Evolutionary conservation across 2,113 vertebrate species (phyloP).

Genomic region (Amblyornis subalaris): DNA sequence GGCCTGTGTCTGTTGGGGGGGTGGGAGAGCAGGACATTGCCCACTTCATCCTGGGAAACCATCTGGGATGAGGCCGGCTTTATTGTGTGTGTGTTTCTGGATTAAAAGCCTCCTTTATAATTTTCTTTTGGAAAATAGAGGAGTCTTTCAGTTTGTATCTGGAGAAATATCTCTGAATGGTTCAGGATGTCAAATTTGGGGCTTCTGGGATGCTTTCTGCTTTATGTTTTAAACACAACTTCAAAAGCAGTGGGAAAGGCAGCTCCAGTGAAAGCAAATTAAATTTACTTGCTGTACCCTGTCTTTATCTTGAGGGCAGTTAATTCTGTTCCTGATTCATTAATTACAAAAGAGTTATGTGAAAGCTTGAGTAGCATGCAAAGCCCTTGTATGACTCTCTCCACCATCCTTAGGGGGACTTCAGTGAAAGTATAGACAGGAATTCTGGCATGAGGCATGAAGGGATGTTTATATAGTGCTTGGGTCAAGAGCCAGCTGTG

Average conservation of each 20-base stretch:
- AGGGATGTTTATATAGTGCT: not conserved
- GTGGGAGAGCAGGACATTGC: not conserved
- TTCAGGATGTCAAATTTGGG: not conserved
- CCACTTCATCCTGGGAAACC: not conserved
- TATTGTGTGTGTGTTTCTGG: not conserved
- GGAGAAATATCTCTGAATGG: not conserved
- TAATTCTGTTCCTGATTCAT: not conserved
- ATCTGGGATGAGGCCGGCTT: not conserved
- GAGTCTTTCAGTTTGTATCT: not conserved
- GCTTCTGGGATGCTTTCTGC: not conserved
- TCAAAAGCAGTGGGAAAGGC: not conserved
- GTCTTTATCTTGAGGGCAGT: not conserved
- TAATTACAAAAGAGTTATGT: not conserved
- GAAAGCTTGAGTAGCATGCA: not conserved
- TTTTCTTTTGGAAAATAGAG: not conserved
- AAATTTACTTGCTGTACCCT: not conserved
- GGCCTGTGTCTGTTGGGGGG: not conserved
- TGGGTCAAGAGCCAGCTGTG: accelerated
- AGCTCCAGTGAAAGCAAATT: not conserved
- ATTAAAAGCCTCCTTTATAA: not conserved
- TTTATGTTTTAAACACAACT: not conserved
- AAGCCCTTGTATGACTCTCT: not conserved
- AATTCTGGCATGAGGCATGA: not conserved
- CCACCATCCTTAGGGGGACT: not conserved
- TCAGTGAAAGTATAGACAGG: not conserved